Base-by-base conservation (phyloP, 2,888 invertebrate genomes). In the Conchocele bisecta region DNA sequence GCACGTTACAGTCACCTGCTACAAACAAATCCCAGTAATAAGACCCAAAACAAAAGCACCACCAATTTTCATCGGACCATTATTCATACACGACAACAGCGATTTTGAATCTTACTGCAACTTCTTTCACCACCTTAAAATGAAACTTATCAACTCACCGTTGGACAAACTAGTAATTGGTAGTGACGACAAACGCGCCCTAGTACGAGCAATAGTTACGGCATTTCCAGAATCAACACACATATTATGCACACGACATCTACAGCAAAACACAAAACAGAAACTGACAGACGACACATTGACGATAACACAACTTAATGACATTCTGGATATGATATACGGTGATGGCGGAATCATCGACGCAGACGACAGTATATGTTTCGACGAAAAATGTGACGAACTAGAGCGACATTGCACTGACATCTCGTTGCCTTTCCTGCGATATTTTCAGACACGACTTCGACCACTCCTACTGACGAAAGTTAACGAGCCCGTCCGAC, bases 1-100 rank as follows among this genome's bases (percentile, higher is more conserved):
- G 63, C 57, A 68, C 20, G 66, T 76, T 11, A 67, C 77, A 2
- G 53, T 66, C 0, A 59, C 66, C 2, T 75, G 70, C 26, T 67
- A 48, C 35, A 79, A 75, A 31, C 64, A 75, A 20, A 22, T 65
- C 3, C 17, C 48, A 2, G 75, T 72, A 0, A 29, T n/a, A 20
- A 39, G 35, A 15, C 41, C 50, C 5, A 60, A 35, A 11, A 53
- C 69, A 0, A 42, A 26, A 2, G 51, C 61, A n/a, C 48, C 42
- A 1, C 79, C 75, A 3, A 35, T 79, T 13, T 75, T 79, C 42
- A 4, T 73, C 6, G 74, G 73, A 17, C 71, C 79, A n/a, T 31
- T 75, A 24, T 70, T 61, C 22, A 64, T 75, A 5, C 69, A 72
- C 17, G 66, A 72, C 41, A 69, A 64, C 26, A 73, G 67, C 51